Evolutionary conservation across 2,113 vertebrate species (phyloP).

Genomic region (Colistium nudipinnis): DNA sequence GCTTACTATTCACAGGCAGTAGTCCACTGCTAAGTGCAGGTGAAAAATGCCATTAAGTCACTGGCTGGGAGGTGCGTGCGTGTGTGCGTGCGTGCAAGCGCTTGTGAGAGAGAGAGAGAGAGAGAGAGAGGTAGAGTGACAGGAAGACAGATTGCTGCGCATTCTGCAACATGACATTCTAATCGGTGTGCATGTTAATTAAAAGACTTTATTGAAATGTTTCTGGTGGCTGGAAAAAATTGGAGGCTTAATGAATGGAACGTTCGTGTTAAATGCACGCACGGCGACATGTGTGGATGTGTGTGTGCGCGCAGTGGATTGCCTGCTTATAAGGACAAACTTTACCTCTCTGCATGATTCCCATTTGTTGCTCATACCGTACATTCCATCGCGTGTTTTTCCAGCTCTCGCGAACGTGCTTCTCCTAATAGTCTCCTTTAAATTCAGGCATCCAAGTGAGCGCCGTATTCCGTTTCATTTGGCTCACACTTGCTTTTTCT

Average conservation of each 20-base stretch:
- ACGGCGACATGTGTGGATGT: background rate
- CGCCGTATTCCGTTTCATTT: slow-evolving; percentile 42
- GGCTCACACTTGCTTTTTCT: slow-evolving; percentile 18
- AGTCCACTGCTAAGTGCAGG: slow-evolving; percentile 68
- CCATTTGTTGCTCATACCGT: slow-evolving; percentile 42
- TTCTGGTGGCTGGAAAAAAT: slow-evolving; percentile 68
- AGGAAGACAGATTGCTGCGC: slow-evolving; percentile 80
- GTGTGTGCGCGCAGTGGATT: background rate
- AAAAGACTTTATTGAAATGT: slow-evolving; percentile 80
- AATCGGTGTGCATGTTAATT: slow-evolving; percentile 81
- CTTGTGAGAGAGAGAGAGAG: slow-evolving; percentile 22
- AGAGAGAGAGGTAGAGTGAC: slow-evolving; percentile 60
- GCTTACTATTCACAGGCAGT: slow-evolving; percentile 73
- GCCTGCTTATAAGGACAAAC: background rate
- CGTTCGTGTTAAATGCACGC: slow-evolving; percentile 37
- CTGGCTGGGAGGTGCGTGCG: slow-evolving; percentile 37
- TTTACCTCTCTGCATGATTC: slow-evolving; percentile 26
- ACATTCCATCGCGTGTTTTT: slow-evolving; percentile 5
- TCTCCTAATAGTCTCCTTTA: slow-evolving; percentile 36
- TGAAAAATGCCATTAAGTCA: slow-evolving; percentile 76
- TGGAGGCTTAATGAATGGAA: slow-evolving; percentile 71
- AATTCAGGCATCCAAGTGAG: slow-evolving; percentile 37
- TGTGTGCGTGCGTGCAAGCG: background rate
- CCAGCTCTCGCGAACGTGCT: slow-evolving; percentile 17
- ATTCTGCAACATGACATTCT: slow-evolving; percentile 81